Conservation (phyloP, 2,888 invertebrate species). For the Apodemia zela region DNA sequence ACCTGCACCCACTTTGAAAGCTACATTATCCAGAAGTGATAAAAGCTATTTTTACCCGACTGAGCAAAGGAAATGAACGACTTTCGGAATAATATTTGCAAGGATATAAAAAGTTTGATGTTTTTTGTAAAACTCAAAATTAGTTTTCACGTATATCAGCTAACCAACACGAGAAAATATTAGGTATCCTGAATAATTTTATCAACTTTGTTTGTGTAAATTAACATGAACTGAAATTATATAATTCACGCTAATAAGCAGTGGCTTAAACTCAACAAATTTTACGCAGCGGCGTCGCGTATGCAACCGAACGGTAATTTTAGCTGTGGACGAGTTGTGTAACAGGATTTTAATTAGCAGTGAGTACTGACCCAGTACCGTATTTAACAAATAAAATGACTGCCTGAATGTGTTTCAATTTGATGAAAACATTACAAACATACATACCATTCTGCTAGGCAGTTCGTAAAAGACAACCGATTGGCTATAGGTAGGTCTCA, state of each 20-base stretch:
- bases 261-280: slow-evolving; percentile 1
- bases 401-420: slow-evolving; percentile 1
- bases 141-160: too few species aligned
- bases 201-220: not conserved
- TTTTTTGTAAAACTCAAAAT: too few species aligned
- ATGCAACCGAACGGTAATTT: slow-evolving; percentile 1
- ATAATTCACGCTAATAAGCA: not conserved
- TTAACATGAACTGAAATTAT: not conserved
- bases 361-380: not conserved
- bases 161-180: too few species aligned
- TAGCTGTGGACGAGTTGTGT: slow-evolving; percentile 4
- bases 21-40: too few species aligned
- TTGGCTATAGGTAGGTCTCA: too few species aligned
- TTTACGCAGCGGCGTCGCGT: slow-evolving; percentile 4
- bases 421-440: not conserved
- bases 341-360: slow-evolving; percentile 11
- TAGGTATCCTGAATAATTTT: not conserved
- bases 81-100: too few species aligned
- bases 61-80: too few species aligned
- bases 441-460: too few species aligned
- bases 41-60: too few species aligned
- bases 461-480: too few species aligned
- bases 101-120: too few species aligned
- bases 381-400: slow-evolving; percentile 1
- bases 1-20: too few species aligned